Percentiles rank a stretch among this genome's conserved stretches.
Evolutionary conservation across 2,888 invertebrate species (phyloP).

Genomic region (Hydroisotoma schaefferi): DNA sequence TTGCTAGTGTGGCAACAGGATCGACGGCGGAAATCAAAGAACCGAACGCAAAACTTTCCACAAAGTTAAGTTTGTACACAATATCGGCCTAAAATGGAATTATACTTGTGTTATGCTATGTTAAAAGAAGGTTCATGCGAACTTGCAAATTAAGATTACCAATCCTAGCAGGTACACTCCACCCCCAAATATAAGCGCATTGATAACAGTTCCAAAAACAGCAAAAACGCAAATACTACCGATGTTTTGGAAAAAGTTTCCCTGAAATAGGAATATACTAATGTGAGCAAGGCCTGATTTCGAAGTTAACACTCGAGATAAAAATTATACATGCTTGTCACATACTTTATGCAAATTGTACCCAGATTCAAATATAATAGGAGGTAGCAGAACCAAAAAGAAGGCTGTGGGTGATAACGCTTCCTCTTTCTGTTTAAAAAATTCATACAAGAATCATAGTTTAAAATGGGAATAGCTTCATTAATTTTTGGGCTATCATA

Average conservation of each 20-base stretch:
- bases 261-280: constrained; percentile 51
- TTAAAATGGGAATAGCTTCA: too few species aligned
- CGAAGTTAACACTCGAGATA: not conserved
- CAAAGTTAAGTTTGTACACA: constrained; percentile 86
- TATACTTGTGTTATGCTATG: constrained; percentile 2
- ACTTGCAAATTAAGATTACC: constrained; percentile 53
- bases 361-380: constrained; percentile 98
- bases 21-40: constrained; percentile 98
- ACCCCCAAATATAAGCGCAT: constrained; percentile 93
- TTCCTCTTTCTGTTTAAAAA: constrained; percentile 85
- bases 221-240: constrained; percentile 98
- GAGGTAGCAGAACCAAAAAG: constrained; percentile 91
- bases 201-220: constrained; percentile 93
- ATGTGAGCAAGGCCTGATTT: not conserved
- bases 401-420: constrained; percentile 98
- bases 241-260: constrained; percentile 80
- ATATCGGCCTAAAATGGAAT: constrained; percentile 55
- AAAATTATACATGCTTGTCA: not conserved
- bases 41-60: constrained; percentile 98
- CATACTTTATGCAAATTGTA: constrained; percentile 95
- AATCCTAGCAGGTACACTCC: constrained; percentile 91
- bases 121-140: constrained; percentile 5
- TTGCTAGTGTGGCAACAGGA: constrained; percentile 97
- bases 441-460: too few species aligned
- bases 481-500: not conserved